Conservation (phyloP, 2,113 vertebrate species). For the Tyto alba region DNA sequence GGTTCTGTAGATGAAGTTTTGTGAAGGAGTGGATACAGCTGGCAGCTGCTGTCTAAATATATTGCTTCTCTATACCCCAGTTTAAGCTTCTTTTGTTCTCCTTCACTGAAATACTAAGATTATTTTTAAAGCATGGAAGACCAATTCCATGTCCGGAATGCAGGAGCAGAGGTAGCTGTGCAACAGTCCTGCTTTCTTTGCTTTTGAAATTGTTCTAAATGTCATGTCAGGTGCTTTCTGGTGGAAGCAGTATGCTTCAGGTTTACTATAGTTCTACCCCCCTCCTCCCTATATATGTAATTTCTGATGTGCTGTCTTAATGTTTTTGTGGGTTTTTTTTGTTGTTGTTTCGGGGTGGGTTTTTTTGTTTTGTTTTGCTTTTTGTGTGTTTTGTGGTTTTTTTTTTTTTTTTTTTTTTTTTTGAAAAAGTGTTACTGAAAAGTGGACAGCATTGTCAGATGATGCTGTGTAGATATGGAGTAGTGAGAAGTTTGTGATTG, state of each 20-base stretch:
- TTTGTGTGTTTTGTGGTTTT: too few relatives aligned
- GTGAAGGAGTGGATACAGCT: neutral
- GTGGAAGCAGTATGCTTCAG: neutral
- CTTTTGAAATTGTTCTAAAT: neutral
- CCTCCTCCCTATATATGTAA: accelerated
- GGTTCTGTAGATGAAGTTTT: neutral
- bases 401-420: too few relatives aligned
- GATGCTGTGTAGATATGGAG: neutral
- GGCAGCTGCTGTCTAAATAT: neutral
- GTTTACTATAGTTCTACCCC: neutral
- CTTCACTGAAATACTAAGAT: neutral
- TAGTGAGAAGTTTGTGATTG: neutral
- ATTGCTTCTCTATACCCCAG: neutral
- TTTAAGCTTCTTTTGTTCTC: neutral
- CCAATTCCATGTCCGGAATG: neutral
- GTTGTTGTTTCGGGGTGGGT: too few relatives aligned
- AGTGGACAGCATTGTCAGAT: neutral
- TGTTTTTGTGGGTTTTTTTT: neutral
- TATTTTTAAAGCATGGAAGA: neutral
- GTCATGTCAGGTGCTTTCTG: accelerated
- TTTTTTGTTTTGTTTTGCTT: too few relatives aligned
- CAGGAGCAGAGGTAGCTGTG: neutral
- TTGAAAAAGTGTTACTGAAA: neutral
- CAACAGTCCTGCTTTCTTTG: neutral
- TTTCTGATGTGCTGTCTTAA: neutral